Conservation (phyloP, 2,797 vertebrate species). For the Lacerta agilis region DNA sequence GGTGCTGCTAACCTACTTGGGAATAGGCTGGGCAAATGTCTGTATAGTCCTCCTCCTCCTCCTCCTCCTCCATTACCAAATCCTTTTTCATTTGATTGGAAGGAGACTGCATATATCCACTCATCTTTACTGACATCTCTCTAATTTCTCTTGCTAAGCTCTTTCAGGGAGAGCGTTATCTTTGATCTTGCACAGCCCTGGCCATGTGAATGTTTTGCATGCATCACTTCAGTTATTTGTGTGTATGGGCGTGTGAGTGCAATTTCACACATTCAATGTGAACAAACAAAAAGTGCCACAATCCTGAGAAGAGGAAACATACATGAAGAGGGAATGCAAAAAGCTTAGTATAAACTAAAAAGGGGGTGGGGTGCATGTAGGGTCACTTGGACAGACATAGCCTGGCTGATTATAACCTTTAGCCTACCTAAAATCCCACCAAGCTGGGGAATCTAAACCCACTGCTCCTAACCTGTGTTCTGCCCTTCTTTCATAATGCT, state of each 20-base stretch:
- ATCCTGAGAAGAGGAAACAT: background rate
- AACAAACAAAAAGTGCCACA: background rate
- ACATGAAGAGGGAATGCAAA: background rate
- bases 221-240: background rate
- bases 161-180: background rate
- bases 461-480: slow-evolving; percentile 86
- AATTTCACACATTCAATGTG: background rate
- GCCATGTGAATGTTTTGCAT: background rate
- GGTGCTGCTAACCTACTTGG: background rate
- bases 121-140: background rate
- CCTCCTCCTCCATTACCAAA: background rate
- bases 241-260: background rate
- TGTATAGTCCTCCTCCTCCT: background rate
- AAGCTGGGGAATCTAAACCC: slow-evolving; percentile 29
- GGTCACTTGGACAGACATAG: background rate
- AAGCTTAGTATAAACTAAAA: background rate
- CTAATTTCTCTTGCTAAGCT: background rate
- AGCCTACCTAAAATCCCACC: background rate
- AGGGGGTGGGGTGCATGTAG: background rate
- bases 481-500: slow-evolving; percentile 86
- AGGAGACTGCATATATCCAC: background rate
- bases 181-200: background rate
- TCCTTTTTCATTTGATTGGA: background rate
- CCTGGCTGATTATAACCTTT: background rate
- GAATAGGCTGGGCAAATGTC: background rate